A percentile compares a stretch with the other conserved stretches of the same genome.
Conservation (phyloP, 2,888 invertebrate species). For the Amorpha juglandis region DNA sequence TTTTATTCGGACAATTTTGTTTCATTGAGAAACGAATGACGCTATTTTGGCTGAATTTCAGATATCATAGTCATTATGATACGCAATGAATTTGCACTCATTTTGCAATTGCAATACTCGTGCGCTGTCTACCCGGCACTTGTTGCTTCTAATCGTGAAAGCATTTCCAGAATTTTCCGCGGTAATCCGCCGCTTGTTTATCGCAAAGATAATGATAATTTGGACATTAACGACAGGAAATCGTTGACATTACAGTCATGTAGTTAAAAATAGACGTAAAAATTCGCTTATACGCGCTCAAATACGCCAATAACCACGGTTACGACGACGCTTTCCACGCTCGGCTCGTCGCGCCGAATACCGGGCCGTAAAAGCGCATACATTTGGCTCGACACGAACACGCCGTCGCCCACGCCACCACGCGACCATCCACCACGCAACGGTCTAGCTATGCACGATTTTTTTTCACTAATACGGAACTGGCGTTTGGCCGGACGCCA, state of each 20-base stretch:
- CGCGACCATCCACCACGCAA: slow-evolving; percentile 56
- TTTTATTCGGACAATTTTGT: too few relatives aligned
- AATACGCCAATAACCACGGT: too few relatives aligned
- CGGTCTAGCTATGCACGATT: slow-evolving; percentile 41
- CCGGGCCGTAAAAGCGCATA: slow-evolving; percentile 43
- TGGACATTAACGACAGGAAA: neutral
- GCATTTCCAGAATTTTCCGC: slow-evolving; percentile 7
- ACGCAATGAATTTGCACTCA: neutral
- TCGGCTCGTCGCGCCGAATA: slow-evolving; percentile 44
- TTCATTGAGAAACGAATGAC: too few relatives aligned
- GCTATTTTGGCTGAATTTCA: too few relatives aligned
- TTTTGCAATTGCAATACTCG: neutral
- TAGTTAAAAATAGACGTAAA: neutral
- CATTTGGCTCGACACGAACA: slow-evolving; percentile 32
- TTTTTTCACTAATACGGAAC: slow-evolving; percentile 61
- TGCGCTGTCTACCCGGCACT: neutral
- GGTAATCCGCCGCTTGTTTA: neutral
- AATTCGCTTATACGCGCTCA: too few relatives aligned
- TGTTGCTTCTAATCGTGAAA: slow-evolving; percentile 3
- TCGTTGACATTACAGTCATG: neutral
- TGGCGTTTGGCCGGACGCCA: slow-evolving; percentile 57
- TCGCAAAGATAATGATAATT: slow-evolving; percentile 3
- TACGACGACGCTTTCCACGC: neutral
- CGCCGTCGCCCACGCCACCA: slow-evolving; percentile 50
- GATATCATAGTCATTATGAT: too few relatives aligned